Evolutionary conservation across 2,113 vertebrate genomes (phyloP).

Genomic region (Cyphomyrus discorhynchus): DNA sequence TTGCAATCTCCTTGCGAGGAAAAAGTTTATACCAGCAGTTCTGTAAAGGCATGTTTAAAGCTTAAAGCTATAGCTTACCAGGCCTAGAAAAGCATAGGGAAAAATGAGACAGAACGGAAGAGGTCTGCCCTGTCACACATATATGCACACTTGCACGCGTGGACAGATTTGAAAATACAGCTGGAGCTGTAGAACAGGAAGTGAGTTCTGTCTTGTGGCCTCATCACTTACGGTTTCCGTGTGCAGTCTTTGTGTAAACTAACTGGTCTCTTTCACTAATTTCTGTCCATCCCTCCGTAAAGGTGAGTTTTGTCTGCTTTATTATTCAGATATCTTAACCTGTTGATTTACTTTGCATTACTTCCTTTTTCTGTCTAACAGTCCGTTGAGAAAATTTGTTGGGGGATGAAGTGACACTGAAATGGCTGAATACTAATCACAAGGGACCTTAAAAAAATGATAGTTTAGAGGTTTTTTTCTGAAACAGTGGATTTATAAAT

Average conservation of each 20-base stretch:
- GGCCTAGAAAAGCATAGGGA: not conserved
- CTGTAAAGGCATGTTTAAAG: not conserved
- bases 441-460: not conserved
- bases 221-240: conserved; percentile 14
- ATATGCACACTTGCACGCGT: not conserved
- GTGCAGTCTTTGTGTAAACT: not conserved
- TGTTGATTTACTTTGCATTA: not conserved
- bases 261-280: no score
- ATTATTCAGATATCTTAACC: not conserved
- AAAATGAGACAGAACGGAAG: not conserved
- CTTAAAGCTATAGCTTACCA: not conserved
- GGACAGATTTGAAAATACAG: not conserved
- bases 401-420: not conserved
- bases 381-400: not conserved
- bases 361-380: not conserved
- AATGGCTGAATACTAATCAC: not conserved
- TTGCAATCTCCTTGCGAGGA: not conserved
- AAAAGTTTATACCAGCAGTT: not conserved
- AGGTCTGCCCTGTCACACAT: not conserved
- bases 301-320: conserved; percentile 3
- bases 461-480: not conserved
- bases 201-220: not conserved
- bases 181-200: conserved; percentile 13
- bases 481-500: not conserved
- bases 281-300: not conserved